phyloP scores from a whole-genome alignment of 1,140 invertebrate species.

The Geopemphigus sp. region DNA sequence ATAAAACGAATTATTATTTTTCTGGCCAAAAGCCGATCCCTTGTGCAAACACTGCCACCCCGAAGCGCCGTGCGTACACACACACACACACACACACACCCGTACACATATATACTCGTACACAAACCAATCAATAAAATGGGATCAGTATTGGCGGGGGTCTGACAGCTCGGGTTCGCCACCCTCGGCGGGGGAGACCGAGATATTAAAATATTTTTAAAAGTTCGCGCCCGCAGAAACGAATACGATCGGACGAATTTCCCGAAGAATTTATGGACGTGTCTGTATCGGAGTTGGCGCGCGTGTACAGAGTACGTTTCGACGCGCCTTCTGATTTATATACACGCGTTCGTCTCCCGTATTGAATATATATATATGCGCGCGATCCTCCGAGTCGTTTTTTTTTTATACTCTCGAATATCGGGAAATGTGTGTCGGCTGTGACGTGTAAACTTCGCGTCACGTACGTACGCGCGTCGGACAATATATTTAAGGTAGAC shows the following conservation, averaged over 20 bases:
- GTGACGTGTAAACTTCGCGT: too few relatives aligned
- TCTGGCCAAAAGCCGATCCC: conserved; percentile 42
- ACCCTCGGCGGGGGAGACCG: not conserved
- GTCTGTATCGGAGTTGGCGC: too few relatives aligned
- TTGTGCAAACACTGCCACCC: conserved; percentile 18
- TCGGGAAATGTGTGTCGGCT: too few relatives aligned
- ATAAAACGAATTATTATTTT: conserved; percentile 49
- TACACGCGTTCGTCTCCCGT: too few relatives aligned
- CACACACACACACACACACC: not conserved
- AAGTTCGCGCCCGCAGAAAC: not conserved
- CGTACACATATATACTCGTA: not conserved
- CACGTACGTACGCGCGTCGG: too few relatives aligned
- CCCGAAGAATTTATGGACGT: conserved; percentile 20
- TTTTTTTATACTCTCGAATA: too few relatives aligned
- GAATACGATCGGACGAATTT: not conserved
- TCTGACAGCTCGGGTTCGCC: not conserved
- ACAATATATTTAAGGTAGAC: too few relatives aligned
- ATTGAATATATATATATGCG: too few relatives aligned
- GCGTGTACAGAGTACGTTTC: not conserved
- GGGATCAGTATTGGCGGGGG: not conserved
- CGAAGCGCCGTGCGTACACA: not conserved
- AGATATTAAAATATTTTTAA: conserved; percentile 41
- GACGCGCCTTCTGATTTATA: too few relatives aligned
- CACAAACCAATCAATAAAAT: conserved; percentile 28
- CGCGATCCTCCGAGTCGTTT: too few relatives aligned